These are phyloP conservation scores for Acanthurus leucopareius DNA, from an alignment of 2,797 vertebrate genomes.

Conservation along the genomic window DNA sequence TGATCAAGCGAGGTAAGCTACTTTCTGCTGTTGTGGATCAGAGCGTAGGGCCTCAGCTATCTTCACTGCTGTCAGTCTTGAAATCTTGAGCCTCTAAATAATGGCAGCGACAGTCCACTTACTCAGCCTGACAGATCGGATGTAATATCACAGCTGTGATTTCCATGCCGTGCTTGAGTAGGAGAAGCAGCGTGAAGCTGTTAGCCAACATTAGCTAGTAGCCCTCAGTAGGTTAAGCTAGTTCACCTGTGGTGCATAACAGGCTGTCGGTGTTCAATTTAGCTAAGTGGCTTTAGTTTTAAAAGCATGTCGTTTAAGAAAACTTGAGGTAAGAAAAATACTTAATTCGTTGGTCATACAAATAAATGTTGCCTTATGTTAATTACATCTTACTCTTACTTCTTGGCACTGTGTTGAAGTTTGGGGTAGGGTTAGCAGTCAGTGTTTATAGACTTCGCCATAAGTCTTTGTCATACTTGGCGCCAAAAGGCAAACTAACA, in stretches of 20 bases:
- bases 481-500: conserved; percentile 67
- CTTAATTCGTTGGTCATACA: rapidly evolving
- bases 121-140: rapidly evolving
- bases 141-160: neutral
- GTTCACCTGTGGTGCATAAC: neutral
- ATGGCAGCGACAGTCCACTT: no score
- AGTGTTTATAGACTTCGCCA: neutral
- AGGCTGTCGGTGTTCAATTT: neutral
- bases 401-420: no score
- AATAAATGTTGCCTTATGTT: rapidly evolving
- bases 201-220: neutral
- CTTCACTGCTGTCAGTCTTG: neutral
- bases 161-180: neutral
- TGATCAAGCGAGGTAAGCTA: conserved; percentile 92
- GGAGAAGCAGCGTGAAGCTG: no score
- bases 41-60: conserved; percentile 4
- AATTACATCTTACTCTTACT: no score
- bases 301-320: neutral
- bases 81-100: rapidly evolving
- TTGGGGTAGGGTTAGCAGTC: no score
- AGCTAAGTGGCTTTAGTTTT: neutral
- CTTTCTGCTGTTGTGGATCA: rapidly evolving
- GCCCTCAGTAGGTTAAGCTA: neutral
- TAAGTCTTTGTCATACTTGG: conserved; percentile 72
- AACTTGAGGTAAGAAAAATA: rapidly evolving